phyloP scores from a whole-genome alignment of 2,797 vertebrate genomes.

The Premnoplex brunnescens region DNA sequence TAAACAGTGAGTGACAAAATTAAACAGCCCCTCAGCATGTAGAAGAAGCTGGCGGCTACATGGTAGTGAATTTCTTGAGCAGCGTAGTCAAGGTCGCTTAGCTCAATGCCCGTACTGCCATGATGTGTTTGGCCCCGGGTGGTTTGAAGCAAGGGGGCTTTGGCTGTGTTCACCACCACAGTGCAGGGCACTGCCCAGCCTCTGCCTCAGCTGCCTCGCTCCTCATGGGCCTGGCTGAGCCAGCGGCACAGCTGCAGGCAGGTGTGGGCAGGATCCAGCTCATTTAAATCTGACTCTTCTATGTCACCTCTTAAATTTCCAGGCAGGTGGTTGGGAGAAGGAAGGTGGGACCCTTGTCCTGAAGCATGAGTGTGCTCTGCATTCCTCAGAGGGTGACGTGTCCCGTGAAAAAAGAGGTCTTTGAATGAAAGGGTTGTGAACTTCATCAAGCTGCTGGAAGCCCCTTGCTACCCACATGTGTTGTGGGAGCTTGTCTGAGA shows the following conservation, averaged over 20 bases:
- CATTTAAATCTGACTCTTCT: not conserved
- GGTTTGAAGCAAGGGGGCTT: not conserved
- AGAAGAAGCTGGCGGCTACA: not conserved
- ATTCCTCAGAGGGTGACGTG: fast-evolving
- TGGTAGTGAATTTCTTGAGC: not conserved
- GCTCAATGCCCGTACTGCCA: fast-evolving
- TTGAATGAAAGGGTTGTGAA: not conserved
- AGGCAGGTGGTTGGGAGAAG: not conserved
- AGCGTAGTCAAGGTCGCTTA: not conserved
- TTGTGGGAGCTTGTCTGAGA: not conserved
- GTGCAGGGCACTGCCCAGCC: not conserved
- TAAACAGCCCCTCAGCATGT: not conserved
- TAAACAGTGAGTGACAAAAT: slow-evolving; percentile 6
- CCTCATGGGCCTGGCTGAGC: not conserved
- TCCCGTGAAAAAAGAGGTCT: not conserved
- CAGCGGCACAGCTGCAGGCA: not conserved
- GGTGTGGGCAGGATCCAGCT: not conserved
- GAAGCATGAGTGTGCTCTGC: not conserved
- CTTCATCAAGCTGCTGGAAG: not conserved
- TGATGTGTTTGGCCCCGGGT: not conserved
- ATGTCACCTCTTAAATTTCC: not conserved
- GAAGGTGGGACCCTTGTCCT: not conserved
- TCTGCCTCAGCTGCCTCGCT: not conserved
- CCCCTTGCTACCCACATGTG: not conserved
- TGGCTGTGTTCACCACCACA: fast-evolving